phyloP scores from a whole-genome alignment of 2,113 vertebrate genomes.

The Mormyrus lacerda region DNA sequence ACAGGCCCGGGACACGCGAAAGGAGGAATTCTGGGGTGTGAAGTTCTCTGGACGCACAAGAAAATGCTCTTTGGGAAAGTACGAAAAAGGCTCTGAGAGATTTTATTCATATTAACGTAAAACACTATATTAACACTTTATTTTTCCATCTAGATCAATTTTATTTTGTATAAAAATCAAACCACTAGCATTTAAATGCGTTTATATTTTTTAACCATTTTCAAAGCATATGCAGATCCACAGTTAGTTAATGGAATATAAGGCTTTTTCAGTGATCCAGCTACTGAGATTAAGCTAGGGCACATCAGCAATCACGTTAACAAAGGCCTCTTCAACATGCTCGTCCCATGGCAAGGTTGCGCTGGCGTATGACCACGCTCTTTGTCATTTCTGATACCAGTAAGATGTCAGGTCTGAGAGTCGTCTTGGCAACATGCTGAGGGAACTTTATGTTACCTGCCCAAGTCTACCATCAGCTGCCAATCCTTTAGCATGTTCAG shows the following conservation, averaged over 20 bases:
- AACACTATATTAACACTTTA: neutral
- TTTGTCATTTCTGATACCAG: neutral
- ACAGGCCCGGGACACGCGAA: constrained; percentile 48
- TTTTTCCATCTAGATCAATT: neutral
- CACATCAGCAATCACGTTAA: neutral
- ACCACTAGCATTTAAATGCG: neutral
- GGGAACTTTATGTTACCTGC: too few relatives aligned
- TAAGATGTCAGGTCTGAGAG: too few relatives aligned
- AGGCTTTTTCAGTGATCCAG: neutral
- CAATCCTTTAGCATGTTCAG: too few relatives aligned
- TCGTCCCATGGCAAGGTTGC: neutral
- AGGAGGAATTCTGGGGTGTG: constrained; percentile 50
- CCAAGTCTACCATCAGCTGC: too few relatives aligned
- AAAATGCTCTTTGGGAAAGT: neutral
- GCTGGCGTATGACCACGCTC: neutral
- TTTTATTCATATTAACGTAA: neutral
- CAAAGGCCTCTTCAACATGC: neutral
- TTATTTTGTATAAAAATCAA: neutral
- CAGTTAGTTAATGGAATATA: neutral
- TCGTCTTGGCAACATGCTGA: too few relatives aligned
- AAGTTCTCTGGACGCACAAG: constrained; percentile 29
- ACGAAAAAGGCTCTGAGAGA: neutral
- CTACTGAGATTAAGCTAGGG: neutral
- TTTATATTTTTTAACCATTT: neutral
- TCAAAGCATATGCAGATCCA: neutral